phyloP scores from a whole-genome alignment of 2,113 vertebrate genomes.

The Blennius ocellaris region DNA sequence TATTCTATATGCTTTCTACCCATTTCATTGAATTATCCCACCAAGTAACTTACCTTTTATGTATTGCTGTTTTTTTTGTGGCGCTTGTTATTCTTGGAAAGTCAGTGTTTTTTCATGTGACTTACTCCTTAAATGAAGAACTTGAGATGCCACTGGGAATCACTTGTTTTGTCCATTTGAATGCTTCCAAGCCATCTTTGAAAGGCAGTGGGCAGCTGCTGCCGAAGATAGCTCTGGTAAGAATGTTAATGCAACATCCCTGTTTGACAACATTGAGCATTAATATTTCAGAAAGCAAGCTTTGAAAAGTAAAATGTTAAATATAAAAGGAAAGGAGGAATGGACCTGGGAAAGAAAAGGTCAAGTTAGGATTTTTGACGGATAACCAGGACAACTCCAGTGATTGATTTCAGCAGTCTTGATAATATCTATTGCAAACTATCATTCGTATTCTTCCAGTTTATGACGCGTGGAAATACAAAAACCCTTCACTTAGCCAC shows the following conservation, averaged over 20 bases:
- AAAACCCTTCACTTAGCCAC: neutral
- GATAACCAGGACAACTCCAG: neutral
- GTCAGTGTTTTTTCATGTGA: neutral
- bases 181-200: neutral
- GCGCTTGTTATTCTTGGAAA: neutral
- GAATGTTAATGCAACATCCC: constrained; percentile 65
- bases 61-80: neutral
- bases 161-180: neutral
- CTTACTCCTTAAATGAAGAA: constrained; percentile 7
- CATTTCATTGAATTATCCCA: neutral
- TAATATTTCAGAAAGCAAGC: constrained; percentile 63
- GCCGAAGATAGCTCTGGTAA: constrained; percentile 5
- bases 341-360: constrained; percentile 15
- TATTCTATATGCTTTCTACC: neutral
- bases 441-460: neutral
- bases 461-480: neutral
- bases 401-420: constrained; percentile 13
- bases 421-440: neutral
- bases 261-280: constrained; percentile 60
- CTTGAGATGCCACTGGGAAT: neutral
- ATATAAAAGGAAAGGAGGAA: constrained; percentile 43
- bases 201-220: neutral
- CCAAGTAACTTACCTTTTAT: too few relatives aligned
- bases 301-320: constrained; percentile 51
- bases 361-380: constrained; percentile 10